A percentile compares a stretch with the other conserved stretches of the same genome.
Conservation (phyloP, 2,888 invertebrate genomes). For the Spialia ferax region DNA sequence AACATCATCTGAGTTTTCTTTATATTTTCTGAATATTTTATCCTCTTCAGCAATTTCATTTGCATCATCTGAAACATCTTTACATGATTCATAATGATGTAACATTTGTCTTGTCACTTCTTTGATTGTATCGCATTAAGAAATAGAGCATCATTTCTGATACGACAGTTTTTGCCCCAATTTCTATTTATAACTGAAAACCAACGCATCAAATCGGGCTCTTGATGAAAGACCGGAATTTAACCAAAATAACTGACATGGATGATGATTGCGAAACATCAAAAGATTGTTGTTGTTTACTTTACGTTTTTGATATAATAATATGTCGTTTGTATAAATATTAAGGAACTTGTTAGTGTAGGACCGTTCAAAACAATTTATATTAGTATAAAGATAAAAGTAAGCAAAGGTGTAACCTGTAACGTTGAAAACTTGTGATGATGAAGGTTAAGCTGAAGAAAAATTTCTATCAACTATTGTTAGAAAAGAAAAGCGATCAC, state of each 20-base stretch:
- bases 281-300: neutral
- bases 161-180: conserved; percentile 26
- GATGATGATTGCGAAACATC: conserved; percentile 12
- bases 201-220: conserved; percentile 22
- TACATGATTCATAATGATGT: conserved; percentile 25
- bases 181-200: conserved; percentile 27
- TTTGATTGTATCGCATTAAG: conserved; percentile 28
- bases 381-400: too few species aligned
- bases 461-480: too few species aligned
- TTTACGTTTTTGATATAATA: neutral
- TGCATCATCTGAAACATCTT: conserved; percentile 20
- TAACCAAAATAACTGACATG: conserved; percentile 11
- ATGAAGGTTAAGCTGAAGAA: too few species aligned
- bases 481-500: too few species aligned
- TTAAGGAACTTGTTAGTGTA: too few species aligned
- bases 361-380: too few species aligned
- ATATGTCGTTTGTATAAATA: neutral
- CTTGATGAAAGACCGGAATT: conserved; percentile 38
- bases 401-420: too few species aligned
- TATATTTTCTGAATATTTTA: too few species aligned
- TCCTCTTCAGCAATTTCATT: conserved; percentile 18
- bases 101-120: conserved; percentile 34
- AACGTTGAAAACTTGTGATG: too few species aligned
- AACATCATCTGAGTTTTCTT: too few species aligned
- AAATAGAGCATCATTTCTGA: conserved; percentile 31